Evolutionary conservation across 1,140 invertebrate species (phyloP).

Genomic region (Wasmannia auropunctata): DNA sequence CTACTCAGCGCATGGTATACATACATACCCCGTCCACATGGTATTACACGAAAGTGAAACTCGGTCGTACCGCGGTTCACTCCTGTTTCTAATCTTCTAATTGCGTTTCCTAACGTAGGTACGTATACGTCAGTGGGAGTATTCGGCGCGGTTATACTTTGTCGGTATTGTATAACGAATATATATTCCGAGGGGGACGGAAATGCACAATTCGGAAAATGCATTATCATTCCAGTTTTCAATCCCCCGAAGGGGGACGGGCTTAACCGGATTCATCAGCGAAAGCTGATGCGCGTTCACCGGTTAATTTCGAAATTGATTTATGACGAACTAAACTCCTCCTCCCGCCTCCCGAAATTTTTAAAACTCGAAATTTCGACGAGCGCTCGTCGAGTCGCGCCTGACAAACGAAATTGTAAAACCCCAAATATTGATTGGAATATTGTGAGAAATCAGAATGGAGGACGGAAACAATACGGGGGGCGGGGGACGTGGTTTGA

Average conservation of each 20-base stretch:
- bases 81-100: constrained; percentile 56
- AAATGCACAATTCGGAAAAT: constrained; percentile 4
- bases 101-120: constrained; percentile 53
- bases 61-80: constrained; percentile 35
- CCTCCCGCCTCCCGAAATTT: constrained; percentile 12
- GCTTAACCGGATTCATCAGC: constrained; percentile 37
- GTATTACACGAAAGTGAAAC: constrained; percentile 16
- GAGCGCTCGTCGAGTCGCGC: constrained; percentile 8
- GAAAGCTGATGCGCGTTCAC: constrained; percentile 30
- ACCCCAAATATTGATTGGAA: constrained; percentile 52
- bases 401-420: constrained; percentile 52
- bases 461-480: constrained; percentile 31
- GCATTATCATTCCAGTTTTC: constrained; percentile 22
- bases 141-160: constrained; percentile 26
- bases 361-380: constrained; percentile 40
- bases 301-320: constrained; percentile 37
- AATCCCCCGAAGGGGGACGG: not conserved
- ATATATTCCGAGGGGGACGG: not conserved
- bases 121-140: not conserved
- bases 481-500: constrained; percentile 3
- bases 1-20: constrained; percentile 13
- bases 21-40: not conserved
- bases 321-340: constrained; percentile 20
- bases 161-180: constrained; percentile 52
- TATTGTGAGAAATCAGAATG: constrained; percentile 51